Conservation (phyloP, 2,888 invertebrate genomes). For the Caenorhabditis zanzibari region DNA sequence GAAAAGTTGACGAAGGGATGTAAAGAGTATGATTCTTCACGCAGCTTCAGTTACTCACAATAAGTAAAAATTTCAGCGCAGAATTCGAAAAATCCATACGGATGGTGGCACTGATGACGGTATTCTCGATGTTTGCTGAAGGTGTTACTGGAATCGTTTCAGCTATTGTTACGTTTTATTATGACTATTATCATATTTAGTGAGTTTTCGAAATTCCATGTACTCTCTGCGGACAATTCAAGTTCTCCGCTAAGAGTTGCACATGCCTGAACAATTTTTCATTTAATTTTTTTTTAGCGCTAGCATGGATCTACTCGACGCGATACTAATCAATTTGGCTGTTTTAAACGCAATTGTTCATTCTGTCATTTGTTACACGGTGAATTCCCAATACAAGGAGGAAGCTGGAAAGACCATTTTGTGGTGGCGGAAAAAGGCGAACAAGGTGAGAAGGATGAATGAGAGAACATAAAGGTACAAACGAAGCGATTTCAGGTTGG, state of each 20-base stretch:
- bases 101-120: constrained; percentile 9
- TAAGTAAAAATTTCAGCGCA: neutral
- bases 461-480: too few relatives aligned
- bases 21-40: neutral
- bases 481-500: too few relatives aligned
- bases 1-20: neutral
- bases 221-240: too few relatives aligned
- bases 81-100: constrained; percentile 7
- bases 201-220: constrained; percentile 1
- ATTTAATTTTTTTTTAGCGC: too few relatives aligned
- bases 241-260: too few relatives aligned
- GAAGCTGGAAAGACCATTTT: neutral
- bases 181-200: neutral
- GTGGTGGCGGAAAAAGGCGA: neutral
- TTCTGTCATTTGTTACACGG: neutral
- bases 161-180: neutral
- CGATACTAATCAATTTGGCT: neutral
- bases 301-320: neutral
- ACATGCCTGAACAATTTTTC: too few relatives aligned
- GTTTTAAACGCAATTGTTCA: neutral
- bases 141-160: neutral
- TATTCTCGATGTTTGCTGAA: constrained; percentile 13
- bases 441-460: too few relatives aligned
- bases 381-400: neutral
- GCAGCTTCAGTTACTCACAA: neutral